These are phyloP conservation scores for Caranx melampygus DNA, from an alignment of 2,113 vertebrate species.

Conservation along the genomic window DNA sequence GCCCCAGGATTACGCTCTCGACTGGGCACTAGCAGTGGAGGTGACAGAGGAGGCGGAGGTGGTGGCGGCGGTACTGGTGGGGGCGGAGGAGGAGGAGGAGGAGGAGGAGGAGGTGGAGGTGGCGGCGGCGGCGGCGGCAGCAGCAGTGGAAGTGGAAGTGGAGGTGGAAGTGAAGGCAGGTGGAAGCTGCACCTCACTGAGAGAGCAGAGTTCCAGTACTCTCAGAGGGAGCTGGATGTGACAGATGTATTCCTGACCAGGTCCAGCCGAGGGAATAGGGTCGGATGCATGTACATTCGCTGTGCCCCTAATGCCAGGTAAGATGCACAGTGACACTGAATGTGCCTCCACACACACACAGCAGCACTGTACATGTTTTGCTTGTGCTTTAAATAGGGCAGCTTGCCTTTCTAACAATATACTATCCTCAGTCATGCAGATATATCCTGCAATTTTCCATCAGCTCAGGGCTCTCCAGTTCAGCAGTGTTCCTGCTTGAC, in stretches of 20 bases:
- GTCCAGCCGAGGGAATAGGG: constrained; percentile 91
- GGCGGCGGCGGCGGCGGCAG: neutral
- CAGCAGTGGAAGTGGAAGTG: constrained; percentile 29
- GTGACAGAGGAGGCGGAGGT: constrained; percentile 57
- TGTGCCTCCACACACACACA: neutral
- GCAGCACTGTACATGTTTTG: neutral
- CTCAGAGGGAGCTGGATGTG: constrained; percentile 94
- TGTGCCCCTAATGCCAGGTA: constrained; percentile 94
- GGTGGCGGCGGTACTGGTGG: constrained; percentile 16
- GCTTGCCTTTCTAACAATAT: neutral
- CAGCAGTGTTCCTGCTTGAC: neutral
- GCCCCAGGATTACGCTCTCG: constrained; percentile 83
- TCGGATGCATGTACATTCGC: constrained; percentile 98
- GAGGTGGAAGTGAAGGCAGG: constrained; percentile 71
- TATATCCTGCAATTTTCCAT: neutral
- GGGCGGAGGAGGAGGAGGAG: constrained; percentile 31
- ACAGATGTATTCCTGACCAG: constrained; percentile 95
- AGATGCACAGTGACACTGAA: constrained; percentile 20
- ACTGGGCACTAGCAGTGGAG: constrained; percentile 64
- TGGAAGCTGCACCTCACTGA: constrained; percentile 97
- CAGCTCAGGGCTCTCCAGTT: neutral
- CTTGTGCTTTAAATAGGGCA: neutral
- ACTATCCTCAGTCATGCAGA: neutral
- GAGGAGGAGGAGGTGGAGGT: neutral
- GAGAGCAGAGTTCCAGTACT: constrained; percentile 96